Conservation (phyloP, 92 coral and sea anemone species). For the Paragorgia papillata region DNA sequence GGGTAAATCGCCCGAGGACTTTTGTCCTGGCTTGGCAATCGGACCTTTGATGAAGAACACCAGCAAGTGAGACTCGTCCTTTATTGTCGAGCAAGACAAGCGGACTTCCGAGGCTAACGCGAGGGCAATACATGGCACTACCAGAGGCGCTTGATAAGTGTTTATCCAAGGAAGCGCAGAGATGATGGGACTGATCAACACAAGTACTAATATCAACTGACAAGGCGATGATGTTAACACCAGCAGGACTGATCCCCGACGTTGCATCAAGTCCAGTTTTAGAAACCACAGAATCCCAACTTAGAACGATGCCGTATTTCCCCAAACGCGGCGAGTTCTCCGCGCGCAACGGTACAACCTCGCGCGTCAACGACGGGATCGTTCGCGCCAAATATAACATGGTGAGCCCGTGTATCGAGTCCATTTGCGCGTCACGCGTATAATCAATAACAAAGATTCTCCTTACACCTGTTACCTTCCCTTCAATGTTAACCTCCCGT, state of each 20-base stretch:
- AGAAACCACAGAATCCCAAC: constrained; percentile 18
- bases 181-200: background rate
- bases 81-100: constrained; percentile 9
- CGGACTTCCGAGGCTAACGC: constrained; percentile 25
- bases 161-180: constrained; percentile 23
- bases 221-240: constrained; percentile 21
- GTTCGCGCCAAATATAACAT: constrained; percentile 30
- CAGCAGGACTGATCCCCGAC: background rate
- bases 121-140: constrained; percentile 12
- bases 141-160: constrained; percentile 6
- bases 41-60: constrained; percentile 22
- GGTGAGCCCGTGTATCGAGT: constrained; percentile 12
- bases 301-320: constrained; percentile 21
- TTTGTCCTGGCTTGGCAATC: constrained; percentile 6
- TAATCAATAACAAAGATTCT: constrained; percentile 32
- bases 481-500: background rate
- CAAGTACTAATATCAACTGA: constrained; percentile 19
- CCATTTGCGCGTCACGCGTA: constrained; percentile 2
- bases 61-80: constrained; percentile 3
- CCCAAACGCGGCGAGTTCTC: background rate
- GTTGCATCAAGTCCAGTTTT: background rate
- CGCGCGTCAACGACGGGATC: constrained; percentile 25
- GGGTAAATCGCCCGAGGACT: constrained; percentile 9
- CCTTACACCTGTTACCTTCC: background rate
- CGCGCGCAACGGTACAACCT: constrained; percentile 4